Evolutionary conservation across 2,113 vertebrate genomes (phyloP), one percentile per base, ranked within the genome.

Genomic region (Nothocercus julius): DNA sequence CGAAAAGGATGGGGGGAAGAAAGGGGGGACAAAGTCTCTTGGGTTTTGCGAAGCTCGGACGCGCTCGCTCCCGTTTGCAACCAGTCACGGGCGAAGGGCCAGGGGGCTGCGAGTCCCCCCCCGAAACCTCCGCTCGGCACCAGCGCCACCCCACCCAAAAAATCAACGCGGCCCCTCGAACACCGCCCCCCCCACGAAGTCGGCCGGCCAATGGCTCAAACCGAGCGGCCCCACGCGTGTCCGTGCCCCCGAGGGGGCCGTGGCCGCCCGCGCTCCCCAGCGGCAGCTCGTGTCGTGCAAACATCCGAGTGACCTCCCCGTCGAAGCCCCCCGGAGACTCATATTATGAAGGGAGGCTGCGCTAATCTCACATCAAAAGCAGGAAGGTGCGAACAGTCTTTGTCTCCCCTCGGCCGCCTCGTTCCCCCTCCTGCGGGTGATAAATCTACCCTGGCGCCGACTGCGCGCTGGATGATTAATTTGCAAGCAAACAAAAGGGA

Each of bases 401-500:
- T 98, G 98, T 98, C 97, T 98, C 97, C 96, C 96, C 95, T 92
- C 97, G 90, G 96, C 97, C 93, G 97, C 97, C 97, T 93, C 95
- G 90, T 95, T 96, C 97, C 96, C 97, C 97, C 97, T 97, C 97
- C 90, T 93, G 97, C 97, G 97, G 96, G 97, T 95, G 98, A 98
- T 98, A 98, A 98, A 98, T 97, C 97, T 97, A 96, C 97, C 96
- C 97, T 98, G 98, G 97, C 98, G 97, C 98, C 98, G 97, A 97
- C 97, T 97, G 94, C 94, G 98, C 98, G 98, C 98, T 97, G 97
- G 97, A 96, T 97, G 98, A 98, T 98, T 99, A 98, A 99, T 99
- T 99, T 98, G 97, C 98, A 97, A 98, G 98, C 98, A 99, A 99
- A 99, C 98, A 98, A 98, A 98, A 98, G 97, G 97, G 97, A 97